Base-by-base conservation (phyloP, 2,797 vertebrate genomes). In the Anguilla anguilla region DNA sequence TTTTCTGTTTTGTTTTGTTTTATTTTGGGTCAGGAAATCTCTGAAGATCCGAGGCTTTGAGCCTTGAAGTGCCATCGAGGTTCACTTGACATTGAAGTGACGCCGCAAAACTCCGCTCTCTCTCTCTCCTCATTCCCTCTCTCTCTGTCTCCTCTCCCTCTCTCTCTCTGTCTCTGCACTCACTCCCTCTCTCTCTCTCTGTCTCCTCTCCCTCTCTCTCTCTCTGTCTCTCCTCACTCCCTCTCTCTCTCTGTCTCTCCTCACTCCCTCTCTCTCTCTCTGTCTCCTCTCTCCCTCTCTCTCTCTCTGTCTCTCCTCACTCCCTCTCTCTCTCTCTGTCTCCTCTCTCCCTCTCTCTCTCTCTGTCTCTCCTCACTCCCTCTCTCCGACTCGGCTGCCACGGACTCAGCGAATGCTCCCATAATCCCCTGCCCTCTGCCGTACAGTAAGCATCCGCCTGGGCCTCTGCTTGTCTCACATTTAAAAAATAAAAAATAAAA, bases 401-500 rank as follows among this genome's bases (percentile, higher is more conserved):
- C 6, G 1, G 31, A n/a, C 31, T 13, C 15, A 22, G 59, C 25
- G 31, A 69, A 4, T 6, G 2, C 67, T 39, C 72, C 72, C 35
- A 72, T 31, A 72, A 9, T 49, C 51, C 72, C 83, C 46, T 13
- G 87, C 79, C 61, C 86, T 81, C 39, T 17, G 5, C 77, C 22
- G 4, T 22, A 22, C 43, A 6, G 77, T 46, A 49, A 22, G 15
- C 49, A 39, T 6, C 13, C 15, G 25, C 25, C 77, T 49, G 22
- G 39, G 39, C 22, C 79, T 6, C 51, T 86, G 25, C 51, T 31
- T 87, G 79, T 91, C 64, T 83, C 91, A 86, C 89, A 85, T 88
- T 88, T 90, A 31, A 31, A 31, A 31, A 31, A n/a, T n/a, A 31
- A 31, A 31, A 31, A 91, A 88, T 0, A 13, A 15, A 17, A 10